Evolutionary conservation across 2,113 vertebrate species (phyloP), one percentile per base, ranked within the genome.

Genomic region (Phyllostomus hastatus): DNA sequence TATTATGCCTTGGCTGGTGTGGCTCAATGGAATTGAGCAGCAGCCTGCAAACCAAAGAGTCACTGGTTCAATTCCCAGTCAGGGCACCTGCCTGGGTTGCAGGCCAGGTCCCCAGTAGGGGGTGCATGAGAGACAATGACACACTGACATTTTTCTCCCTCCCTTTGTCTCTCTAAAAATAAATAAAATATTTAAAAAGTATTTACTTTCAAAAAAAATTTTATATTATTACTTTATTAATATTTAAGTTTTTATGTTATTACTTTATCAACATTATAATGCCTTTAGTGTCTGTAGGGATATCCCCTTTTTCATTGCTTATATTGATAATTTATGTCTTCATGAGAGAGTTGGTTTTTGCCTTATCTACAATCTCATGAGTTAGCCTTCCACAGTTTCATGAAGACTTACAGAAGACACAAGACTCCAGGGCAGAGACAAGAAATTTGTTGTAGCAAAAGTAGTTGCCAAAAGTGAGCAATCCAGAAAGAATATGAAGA

Each of bases 251-350:
- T 75, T 75, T n/a, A 52, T 24, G 19, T 64, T 41, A 76, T 84
- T 38, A 75, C 43, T 92, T 92, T 76, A 92, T 84, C 84, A 92
- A 85, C 20, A 78, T 67, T 85, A 35, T 70, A 91, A 82, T 92
- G 59, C 35, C 35, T 22, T 67, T 43, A 54, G 15, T 10, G 24
- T n/a, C 57, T 67, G 19, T n/a, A 43, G 14, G 66, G 35, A 76
- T 76, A 75, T 5, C 20, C 17, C 3, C 33, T 82, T 35, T 85
- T 76, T 85, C 46, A n/a, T 43, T 54, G 19, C 4, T 41, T 52
- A 85, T 72, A n/a, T 72, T 35, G 38, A 46, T 41, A 76, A 52
- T 75, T 73, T 92, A 14, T 43, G 52, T 43, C 43, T 38, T 66
- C 57, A 7, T n/a, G 35, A 85, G 6, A 10, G 6, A 85, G n/a